phyloP scores from a whole-genome alignment of 2,888 invertebrate species.

The Dyspetes luteomarginatus region DNA sequence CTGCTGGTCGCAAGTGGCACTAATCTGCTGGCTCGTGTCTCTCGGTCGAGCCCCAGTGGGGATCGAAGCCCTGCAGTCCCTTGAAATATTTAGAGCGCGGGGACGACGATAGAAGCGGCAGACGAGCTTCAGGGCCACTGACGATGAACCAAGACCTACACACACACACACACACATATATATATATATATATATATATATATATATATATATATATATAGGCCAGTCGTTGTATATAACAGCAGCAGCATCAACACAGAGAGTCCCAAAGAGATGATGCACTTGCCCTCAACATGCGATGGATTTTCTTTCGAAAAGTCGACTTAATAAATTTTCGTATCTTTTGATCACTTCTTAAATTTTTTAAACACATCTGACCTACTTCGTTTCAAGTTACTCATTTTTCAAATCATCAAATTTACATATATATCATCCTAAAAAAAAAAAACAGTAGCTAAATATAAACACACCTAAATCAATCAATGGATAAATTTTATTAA shows the following conservation, averaged over 20 bases:
- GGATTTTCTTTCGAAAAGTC: not conserved
- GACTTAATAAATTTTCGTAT: not conserved
- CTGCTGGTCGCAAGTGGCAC: constrained; percentile 71
- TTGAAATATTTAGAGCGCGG: constrained; percentile 74
- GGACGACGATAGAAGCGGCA: constrained; percentile 56
- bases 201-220: not conserved
- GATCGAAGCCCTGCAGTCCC: constrained; percentile 70
- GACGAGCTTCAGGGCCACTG: constrained; percentile 31
- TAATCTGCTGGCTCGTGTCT: constrained; percentile 74
- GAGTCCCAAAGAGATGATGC: not conserved
- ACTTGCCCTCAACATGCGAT: not conserved
- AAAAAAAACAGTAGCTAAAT: no score
- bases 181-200: not conserved
- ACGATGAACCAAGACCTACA: constrained; percentile 18
- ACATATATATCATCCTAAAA: no score
- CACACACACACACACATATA: not conserved
- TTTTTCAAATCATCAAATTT: no score
- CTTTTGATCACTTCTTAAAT: no score
- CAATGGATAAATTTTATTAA: not conserved
- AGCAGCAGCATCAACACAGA: constrained; percentile 5
- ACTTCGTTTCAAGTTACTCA: no score
- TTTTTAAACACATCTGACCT: no score
- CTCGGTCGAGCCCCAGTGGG: constrained; percentile 69
- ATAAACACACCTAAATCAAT: no score
- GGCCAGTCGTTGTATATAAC: not conserved